Conservation (phyloP, 35 echinoderm and acorn worm species). For the Lytechinus variegatus region DNA sequence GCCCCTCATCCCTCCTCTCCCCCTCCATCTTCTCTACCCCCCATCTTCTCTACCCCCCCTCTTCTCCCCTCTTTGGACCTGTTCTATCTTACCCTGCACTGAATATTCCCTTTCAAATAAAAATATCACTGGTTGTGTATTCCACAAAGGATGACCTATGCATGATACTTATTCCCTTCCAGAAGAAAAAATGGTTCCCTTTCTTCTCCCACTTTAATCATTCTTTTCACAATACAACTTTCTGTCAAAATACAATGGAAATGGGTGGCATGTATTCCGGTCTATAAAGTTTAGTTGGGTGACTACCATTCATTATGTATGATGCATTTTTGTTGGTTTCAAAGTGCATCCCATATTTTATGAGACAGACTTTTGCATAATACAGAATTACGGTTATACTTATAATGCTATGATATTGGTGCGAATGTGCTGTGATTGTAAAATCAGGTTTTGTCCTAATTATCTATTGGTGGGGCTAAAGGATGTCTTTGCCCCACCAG, state of each 20-base stretch:
- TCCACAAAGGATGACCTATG: neutral
- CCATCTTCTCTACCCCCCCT: neutral
- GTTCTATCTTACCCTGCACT: neutral
- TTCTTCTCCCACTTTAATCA: neutral
- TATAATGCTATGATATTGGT: no score
- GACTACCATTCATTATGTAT: neutral
- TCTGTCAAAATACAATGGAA: neutral
- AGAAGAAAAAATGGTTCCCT: neutral
- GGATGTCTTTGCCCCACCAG: no score
- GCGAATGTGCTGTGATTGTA: no score
- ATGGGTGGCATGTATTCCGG: neutral
- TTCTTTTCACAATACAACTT: neutral
- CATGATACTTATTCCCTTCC: neutral
- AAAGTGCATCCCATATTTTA: neutral
- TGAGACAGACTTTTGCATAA: neutral
- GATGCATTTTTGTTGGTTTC: neutral
- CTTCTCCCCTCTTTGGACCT: no score
- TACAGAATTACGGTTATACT: no score
- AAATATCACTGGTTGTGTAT: neutral
- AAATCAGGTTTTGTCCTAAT: no score
- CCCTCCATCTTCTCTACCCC: neutral
- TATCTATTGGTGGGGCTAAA: no score
- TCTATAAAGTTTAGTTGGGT: neutral
- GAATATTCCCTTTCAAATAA: neutral
- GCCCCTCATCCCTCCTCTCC: neutral